Conservation (phyloP, 2,888 invertebrate species). For the Oasisia sp. region DNA sequence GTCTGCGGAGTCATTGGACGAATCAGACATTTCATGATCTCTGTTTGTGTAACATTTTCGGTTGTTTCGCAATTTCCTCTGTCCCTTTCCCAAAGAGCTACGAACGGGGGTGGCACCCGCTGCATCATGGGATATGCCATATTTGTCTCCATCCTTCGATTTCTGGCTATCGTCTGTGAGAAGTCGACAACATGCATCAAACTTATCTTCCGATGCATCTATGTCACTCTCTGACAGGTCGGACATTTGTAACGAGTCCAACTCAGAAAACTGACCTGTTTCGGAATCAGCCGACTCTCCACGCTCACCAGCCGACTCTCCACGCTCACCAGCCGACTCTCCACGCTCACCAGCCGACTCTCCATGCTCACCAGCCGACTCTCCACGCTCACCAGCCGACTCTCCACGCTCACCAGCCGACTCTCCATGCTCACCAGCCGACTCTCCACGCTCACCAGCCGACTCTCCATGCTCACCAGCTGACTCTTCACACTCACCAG, state of each 20-base stretch:
- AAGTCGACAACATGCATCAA: neutral
- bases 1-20: neutral
- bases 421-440: too few species aligned
- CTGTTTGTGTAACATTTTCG: neutral
- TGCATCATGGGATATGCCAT: neutral
- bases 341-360: too few species aligned
- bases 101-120: neutral
- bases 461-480: neutral
- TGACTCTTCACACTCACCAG: too few species aligned
- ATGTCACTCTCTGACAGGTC: neutral
- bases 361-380: too few species aligned
- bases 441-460: too few species aligned
- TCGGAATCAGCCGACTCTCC: neutral
- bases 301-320: too few species aligned
- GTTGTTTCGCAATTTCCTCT: neutral
- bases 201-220: neutral
- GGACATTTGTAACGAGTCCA: neutral
- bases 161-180: neutral
- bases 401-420: too few species aligned
- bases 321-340: neutral
- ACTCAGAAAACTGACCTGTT: neutral
- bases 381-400: too few species aligned
- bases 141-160: neutral
- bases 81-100: neutral
- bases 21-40: constrained; percentile 12